phyloP scores from a whole-genome alignment of 1,140 invertebrate species.

The Coenobita brevimanus region DNA sequence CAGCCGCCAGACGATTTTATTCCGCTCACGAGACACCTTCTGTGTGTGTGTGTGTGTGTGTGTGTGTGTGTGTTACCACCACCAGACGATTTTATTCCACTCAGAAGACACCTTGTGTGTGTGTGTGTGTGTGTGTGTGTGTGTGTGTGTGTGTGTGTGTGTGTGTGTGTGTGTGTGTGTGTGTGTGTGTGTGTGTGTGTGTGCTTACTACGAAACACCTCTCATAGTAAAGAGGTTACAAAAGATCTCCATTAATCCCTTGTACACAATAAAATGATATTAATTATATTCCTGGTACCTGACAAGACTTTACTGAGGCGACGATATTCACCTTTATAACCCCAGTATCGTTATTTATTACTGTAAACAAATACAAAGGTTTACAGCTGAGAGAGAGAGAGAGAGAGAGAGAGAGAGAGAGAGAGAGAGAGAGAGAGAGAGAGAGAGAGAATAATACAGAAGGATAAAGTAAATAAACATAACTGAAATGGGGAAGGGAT shows the following conservation, averaged over 20 bases:
- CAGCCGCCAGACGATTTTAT: too few relatives aligned
- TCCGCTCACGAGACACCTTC: too few relatives aligned
- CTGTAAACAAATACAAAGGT: neutral
- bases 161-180: neutral
- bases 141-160: neutral
- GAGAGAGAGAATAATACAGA: neutral
- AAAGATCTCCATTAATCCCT: neutral
- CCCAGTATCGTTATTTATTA: neutral
- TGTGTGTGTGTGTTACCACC: too few relatives aligned
- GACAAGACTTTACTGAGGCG: too few relatives aligned
- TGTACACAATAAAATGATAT: neutral
- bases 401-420: constrained; percentile 1
- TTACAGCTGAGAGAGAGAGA: neutral
- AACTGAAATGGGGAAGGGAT: too few relatives aligned
- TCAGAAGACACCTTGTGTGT: too few relatives aligned
- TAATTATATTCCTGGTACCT: neutral
- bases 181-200: neutral
- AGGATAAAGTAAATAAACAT: too few relatives aligned
- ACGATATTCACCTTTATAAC: neutral
- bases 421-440: constrained; percentile 1
- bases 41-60: too few relatives aligned
- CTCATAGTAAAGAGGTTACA: neutral
- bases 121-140: too few relatives aligned
- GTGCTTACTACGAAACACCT: neutral
- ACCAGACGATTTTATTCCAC: too few relatives aligned